Percentiles rank a stretch among this genome's conserved stretches.
phyloP scores from a whole-genome alignment of 2,797 vertebrate genomes.

The Okamejei kenojei region DNA sequence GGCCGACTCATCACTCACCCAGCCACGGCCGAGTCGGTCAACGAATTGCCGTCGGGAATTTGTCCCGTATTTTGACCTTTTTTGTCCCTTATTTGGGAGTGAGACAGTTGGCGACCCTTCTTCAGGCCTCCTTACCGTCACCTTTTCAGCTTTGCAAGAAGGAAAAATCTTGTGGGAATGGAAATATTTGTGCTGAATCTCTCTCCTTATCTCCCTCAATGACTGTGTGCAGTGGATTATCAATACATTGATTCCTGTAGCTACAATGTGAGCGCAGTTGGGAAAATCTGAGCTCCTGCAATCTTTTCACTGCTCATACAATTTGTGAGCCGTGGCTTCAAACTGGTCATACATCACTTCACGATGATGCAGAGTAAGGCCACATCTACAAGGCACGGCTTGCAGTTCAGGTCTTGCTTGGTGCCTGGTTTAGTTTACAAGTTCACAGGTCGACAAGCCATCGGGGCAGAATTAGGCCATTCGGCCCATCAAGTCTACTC shows the following conservation, averaged over 20 bases:
- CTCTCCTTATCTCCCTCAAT: not conserved
- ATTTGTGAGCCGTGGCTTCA: not conserved
- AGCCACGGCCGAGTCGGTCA: too few species aligned
- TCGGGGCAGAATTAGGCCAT: too few species aligned
- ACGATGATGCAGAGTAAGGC: too few species aligned
- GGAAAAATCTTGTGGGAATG: not conserved
- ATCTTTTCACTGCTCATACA: not conserved
- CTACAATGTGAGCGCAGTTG: not conserved
- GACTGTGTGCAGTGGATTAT: not conserved
- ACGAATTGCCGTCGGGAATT: too few species aligned
- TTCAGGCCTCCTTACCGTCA: not conserved
- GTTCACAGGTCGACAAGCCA: too few species aligned
- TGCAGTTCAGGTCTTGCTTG: not conserved
- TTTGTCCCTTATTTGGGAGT: too few species aligned
- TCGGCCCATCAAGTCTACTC: too few species aligned
- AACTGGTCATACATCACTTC: too few species aligned
- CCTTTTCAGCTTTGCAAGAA: not conserved
- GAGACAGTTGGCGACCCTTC: too few species aligned
- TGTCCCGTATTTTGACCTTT: too few species aligned
- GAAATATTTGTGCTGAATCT: not conserved
- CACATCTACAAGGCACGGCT: too few species aligned
- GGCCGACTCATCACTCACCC: too few species aligned
- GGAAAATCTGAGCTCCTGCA: not conserved
- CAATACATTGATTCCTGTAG: not conserved
- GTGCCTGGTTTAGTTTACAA: not conserved